phyloP scores from a whole-genome alignment of 2,797 vertebrate species.

The Xerus rutilus region DNA sequence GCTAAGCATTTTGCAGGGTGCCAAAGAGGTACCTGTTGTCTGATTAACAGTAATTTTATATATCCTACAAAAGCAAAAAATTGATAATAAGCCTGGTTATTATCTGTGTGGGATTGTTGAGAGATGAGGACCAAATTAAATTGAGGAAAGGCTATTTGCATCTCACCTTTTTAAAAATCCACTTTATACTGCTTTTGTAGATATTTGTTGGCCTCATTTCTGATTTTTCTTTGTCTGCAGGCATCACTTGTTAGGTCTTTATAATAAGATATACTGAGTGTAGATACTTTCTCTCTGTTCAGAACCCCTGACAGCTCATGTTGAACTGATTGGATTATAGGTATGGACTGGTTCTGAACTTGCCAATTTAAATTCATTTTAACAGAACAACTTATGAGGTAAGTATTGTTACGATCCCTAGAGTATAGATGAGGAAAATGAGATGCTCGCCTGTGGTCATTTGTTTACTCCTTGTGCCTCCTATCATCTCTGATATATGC shows the following conservation, averaged over 20 bases:
- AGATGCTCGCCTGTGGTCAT: background rate
- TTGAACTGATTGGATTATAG: slow-evolving; percentile 3
- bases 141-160: background rate
- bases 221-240: slow-evolving; percentile 28
- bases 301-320: background rate
- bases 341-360: background rate
- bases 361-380: slow-evolving; percentile 40
- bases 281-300: slow-evolving; percentile 9
- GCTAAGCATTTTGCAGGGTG: background rate
- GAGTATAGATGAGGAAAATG: slow-evolving; percentile 9
- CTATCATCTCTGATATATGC: background rate
- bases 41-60: slow-evolving; percentile 24
- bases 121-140: slow-evolving; percentile 12
- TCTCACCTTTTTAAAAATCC: background rate
- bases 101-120: background rate
- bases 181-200: background rate
- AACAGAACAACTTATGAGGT: background rate
- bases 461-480: background rate
- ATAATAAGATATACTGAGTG: slow-evolving; percentile 1
- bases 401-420: background rate
- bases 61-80: background rate
- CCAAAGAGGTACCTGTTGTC: background rate
- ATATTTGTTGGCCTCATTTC: slow-evolving; percentile 10
- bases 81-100: slow-evolving; percentile 27
- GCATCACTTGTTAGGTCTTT: background rate